Evolutionary conservation across 2,113 vertebrate species (phyloP).

Genomic region (Hippoglossus stenolepis): DNA sequence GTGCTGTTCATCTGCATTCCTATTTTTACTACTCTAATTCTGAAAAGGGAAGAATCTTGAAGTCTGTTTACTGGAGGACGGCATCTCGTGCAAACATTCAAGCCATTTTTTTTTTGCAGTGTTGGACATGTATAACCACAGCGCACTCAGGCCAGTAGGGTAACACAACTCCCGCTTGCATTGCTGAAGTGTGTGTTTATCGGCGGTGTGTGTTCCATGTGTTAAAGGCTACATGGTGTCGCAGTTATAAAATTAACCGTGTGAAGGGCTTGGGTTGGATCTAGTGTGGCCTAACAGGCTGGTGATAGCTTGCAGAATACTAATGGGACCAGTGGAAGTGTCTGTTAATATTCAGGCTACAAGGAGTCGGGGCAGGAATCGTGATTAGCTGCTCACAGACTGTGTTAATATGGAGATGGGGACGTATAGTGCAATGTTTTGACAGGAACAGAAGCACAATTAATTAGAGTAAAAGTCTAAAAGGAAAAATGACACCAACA

Average conservation of each 20-base stretch:
- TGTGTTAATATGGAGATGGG: constrained; percentile 33
- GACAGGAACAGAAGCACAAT: constrained; percentile 25
- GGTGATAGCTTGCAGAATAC: constrained; percentile 39
- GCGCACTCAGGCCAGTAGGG: background rate
- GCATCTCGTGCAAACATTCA: constrained; percentile 1
- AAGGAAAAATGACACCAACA: background rate
- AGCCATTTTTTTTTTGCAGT: constrained; percentile 25
- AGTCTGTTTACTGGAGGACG: background rate
- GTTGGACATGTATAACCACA: constrained; percentile 11
- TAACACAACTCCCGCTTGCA: constrained; percentile 22
- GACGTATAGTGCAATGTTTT: constrained; percentile 3
- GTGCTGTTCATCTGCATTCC: background rate
- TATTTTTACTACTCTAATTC: too few relatives aligned
- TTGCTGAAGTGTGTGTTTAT: constrained; percentile 27
- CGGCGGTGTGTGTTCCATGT: constrained; percentile 3
- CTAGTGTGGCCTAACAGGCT: constrained; percentile 26
- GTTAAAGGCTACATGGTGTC: constrained; percentile 37
- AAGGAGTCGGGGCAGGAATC: constrained; percentile 23
- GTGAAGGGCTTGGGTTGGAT: constrained; percentile 37
- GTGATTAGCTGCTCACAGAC: constrained; percentile 32
- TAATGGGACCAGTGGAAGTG: constrained; percentile 23
- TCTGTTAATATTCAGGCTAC: constrained; percentile 37
- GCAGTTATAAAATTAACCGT: constrained; percentile 60
- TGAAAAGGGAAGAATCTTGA: background rate
- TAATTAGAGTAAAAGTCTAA: background rate